A percentile compares a stretch with the other conserved stretches of the same genome.
Evolutionary conservation across 1,140 invertebrate species (phyloP).

Genomic region (Brachionus koreanus): DNA sequence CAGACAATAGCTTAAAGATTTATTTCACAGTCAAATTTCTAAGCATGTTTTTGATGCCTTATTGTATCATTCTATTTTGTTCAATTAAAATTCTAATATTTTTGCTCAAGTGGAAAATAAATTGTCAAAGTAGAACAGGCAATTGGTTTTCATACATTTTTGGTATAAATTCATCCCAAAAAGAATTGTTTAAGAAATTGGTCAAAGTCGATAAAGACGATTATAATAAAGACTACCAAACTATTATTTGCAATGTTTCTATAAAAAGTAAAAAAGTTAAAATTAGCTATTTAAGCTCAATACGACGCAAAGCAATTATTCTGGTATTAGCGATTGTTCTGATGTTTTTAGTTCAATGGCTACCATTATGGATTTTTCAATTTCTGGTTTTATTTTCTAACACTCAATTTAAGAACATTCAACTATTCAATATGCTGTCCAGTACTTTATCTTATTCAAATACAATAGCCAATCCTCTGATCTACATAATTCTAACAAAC

Average conservation of each 20-base stretch:
- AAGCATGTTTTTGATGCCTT: neutral
- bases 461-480: constrained; percentile 31
- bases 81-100: constrained; percentile 8
- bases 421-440: constrained; percentile 12
- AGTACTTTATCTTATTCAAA: constrained; percentile 36
- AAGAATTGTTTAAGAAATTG: neutral
- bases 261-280: neutral
- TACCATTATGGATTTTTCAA: constrained; percentile 35
- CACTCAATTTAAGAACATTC: neutral
- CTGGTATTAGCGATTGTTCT: constrained; percentile 5
- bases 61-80: neutral
- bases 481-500: constrained; percentile 20
- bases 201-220: neutral
- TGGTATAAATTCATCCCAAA: neutral
- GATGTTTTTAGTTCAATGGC: constrained; percentile 34
- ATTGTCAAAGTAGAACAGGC: neutral
- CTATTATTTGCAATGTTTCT: neutral
- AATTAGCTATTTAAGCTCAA: neutral
- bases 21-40: constrained; percentile 21
- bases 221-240: neutral
- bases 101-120: constrained; percentile 37
- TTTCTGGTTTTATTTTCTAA: constrained; percentile 1
- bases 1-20: neutral
- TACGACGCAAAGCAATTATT: constrained; percentile 10
- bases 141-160: neutral